These are phyloP conservation scores for Tetheella fluctuosa DNA, from an alignment of 2,888 invertebrate species.

Conservation along the genomic window DNA sequence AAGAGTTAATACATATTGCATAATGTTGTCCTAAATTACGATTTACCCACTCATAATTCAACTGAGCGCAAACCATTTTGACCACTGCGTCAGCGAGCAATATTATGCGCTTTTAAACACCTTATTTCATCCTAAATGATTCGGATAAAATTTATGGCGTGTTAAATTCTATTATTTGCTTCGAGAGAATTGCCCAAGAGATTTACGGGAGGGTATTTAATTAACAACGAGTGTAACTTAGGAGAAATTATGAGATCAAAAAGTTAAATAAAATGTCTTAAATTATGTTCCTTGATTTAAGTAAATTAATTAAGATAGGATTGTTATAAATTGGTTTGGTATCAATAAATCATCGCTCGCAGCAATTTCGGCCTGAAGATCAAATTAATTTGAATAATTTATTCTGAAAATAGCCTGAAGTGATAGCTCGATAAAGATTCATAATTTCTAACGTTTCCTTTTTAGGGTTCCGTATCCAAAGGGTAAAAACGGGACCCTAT, in stretches of 20 bases:
- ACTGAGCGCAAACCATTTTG: not conserved
- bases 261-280: slow-evolving; percentile 4
- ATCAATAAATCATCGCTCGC: slow-evolving; percentile 14
- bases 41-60: too few species aligned
- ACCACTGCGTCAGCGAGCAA: not conserved
- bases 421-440: not conserved
- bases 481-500: too few species aligned
- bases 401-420: slow-evolving; percentile 9
- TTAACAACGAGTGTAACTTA: not conserved
- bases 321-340: slow-evolving; percentile 14
- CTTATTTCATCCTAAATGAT: slow-evolving; percentile 29
- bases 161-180: slow-evolving; percentile 49
- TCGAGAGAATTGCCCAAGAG: slow-evolving; percentile 34
- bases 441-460: too few species aligned
- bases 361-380: not conserved
- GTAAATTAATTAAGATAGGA: slow-evolving; percentile 17
- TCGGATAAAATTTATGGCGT: slow-evolving; percentile 34
- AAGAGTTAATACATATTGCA: too few species aligned
- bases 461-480: too few species aligned
- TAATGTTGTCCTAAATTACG: too few species aligned
- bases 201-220: slow-evolving; percentile 3
- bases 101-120: not conserved
- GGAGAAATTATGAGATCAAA: not conserved
- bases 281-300: slow-evolving; percentile 15
- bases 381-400: slow-evolving; percentile 5